A percentile compares a stretch with the other conserved stretches of the same genome.
Evolutionary conservation across 2,797 vertebrate species (phyloP).

Genomic region (Lepilemur ruficaudatus): DNA sequence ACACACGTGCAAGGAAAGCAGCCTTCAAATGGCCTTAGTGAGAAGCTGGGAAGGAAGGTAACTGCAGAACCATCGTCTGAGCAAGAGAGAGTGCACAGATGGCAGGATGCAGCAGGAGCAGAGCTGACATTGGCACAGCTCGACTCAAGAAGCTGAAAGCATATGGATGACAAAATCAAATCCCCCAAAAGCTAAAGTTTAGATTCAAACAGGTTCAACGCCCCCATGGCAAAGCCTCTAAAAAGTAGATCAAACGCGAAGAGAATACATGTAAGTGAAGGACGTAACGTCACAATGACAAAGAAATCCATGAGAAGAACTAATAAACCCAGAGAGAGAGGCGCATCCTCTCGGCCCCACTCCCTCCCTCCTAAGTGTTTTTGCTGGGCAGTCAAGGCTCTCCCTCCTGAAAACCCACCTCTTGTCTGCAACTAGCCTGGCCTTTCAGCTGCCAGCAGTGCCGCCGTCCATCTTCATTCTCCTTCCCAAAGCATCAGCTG

Average conservation of each 20-base stretch:
- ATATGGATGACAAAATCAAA: not conserved
- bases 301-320: not conserved
- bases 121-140: not conserved
- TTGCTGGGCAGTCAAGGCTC: not conserved
- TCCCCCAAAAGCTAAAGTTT: not conserved
- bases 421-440: not conserved
- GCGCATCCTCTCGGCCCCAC: too few species aligned
- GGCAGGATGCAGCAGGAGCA: not conserved
- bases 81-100: not conserved
- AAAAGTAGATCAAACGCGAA: not conserved
- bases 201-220: not conserved
- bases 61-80: not conserved
- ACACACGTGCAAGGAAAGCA: not conserved
- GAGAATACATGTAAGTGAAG: not conserved
- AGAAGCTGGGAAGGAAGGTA: not conserved
- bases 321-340: not conserved
- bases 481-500: not conserved
- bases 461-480: rapidly evolving
- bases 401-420: not conserved
- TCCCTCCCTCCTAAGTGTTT: not conserved
- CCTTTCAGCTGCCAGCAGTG: too few species aligned
- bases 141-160: not conserved
- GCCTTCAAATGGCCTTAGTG: not conserved
- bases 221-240: not conserved
- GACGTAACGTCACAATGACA: not conserved